Conservation (phyloP, 2,888 invertebrate species). For the Graphium colonna region DNA sequence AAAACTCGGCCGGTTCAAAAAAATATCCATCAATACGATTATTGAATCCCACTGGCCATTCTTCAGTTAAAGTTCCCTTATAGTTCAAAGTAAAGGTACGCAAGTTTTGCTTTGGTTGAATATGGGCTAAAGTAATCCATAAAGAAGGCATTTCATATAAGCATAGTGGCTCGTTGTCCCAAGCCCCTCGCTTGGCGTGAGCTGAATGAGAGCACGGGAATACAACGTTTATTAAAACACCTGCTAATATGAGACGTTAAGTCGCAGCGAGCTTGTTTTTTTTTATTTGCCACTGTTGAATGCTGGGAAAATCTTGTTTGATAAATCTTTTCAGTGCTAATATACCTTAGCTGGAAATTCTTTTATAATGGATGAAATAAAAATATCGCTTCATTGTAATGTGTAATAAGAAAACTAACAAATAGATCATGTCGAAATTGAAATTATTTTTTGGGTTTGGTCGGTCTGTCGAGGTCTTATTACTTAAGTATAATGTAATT, state of each 20-base stretch:
- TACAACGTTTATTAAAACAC: slow-evolving; percentile 59
- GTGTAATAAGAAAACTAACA: too few species aligned
- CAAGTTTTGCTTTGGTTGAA: too few species aligned
- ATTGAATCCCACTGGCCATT: background rate
- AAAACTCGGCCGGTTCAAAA: slow-evolving; percentile 40
- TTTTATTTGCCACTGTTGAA: too few species aligned
- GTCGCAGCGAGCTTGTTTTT: background rate
- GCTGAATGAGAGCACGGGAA: slow-evolving; percentile 51
- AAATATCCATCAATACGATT: slow-evolving; percentile 30
- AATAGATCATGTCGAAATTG: too few species aligned
- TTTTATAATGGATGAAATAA: too few species aligned
- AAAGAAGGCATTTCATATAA: slow-evolving; percentile 66
- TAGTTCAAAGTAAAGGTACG: too few species aligned
- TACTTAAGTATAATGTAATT: too few species aligned
- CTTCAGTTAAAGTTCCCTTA: too few species aligned
- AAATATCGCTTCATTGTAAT: too few species aligned
- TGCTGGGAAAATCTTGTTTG: too few species aligned
- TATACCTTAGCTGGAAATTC: background rate
- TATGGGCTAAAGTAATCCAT: slow-evolving; percentile 61
- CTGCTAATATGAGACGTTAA: slow-evolving; percentile 48
- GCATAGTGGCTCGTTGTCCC: slow-evolving; percentile 60
- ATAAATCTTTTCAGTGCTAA: background rate
- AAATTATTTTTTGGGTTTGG: too few species aligned
- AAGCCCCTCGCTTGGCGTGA: slow-evolving; percentile 58
- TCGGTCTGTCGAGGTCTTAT: too few species aligned